Base-by-base conservation (phyloP, 2,113 vertebrate species). In the Dicaeum eximium region DNA sequence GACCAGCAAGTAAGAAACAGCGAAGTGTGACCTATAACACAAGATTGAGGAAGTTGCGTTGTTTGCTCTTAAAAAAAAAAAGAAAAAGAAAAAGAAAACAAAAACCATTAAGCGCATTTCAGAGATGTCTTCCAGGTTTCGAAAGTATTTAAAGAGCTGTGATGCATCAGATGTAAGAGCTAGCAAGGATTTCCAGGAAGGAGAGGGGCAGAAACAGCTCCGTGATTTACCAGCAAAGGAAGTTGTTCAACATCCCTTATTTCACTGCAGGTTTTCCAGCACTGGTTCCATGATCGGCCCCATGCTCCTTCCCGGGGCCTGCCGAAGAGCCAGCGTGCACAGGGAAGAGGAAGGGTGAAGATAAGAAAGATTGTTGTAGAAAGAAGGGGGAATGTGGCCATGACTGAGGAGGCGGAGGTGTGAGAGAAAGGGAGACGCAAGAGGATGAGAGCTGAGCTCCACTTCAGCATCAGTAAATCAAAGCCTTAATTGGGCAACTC, bases 381-480 rank as follows among this genome's bases (percentile, higher is more conserved):
- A 22, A 48, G 42, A 31, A 51, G 11, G 31, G n/a, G 31, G n/a
- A 60, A 37, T 3, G 45, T 4, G 56, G 19, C 51, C 11, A 0
- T 6, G 48, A 30, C 48, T 1, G 5, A 50, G 21, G 21, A 2
- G 6, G 51, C 0, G 0, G 21, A 44, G 38, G 22, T 1, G 5
- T 6, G n/a, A 40, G 16, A 74, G 61, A 44, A 30, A 40, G n/a
- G 24, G 28, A 47, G 38, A 33, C 1, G 7, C 11, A 2, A 7
- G 33, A 54, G 27, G 10, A 12, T 9, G 40, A 33, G 58, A 35
- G 51, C 0, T 44, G 62, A 83, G 42, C 47, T 53, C 42, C 37
- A 13, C 22, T 7, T 33, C 72, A 31, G 62, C n/a, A 1, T 27
- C 28, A 22, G 22, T 50, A n/a, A n/a, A 54, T 31, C 67, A 13